Base-by-base conservation (phyloP, 1,140 invertebrate species). In the Belonocnema kinseyi region DNA sequence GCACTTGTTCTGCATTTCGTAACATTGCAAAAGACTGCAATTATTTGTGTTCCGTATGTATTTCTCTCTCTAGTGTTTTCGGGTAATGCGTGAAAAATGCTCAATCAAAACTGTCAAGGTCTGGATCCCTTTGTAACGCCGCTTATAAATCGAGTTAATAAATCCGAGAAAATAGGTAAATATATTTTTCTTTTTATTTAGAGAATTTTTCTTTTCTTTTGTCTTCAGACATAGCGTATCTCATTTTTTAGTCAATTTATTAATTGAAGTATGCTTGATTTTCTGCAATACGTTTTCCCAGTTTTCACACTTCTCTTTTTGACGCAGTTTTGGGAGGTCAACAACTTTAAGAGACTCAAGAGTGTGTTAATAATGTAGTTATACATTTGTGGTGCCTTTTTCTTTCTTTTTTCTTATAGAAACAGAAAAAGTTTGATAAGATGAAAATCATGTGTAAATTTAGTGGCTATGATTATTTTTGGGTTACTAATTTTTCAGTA, bases 271-370 rank as follows among this genome's bases (percentile, higher is more conserved):
- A n/a, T 14, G 33, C 1, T 66, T 8, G 1, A 6, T 46, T 33
- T 66, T 56, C n/a, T 21, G n/a, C 21, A 19, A 19, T 56, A 0
- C 21, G 0, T 19, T 17, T 56, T 4, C 21, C 17, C 10, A 17
- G 8, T 54, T 54, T 54, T 54, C 2, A 10, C 10, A 17, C 8
- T 54, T 16, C 16, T n/a, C 17, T 12, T 21, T 2, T 56, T 56
- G 54, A 56, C 54, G 21, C 54, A 56, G 12, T 66, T 66, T 66
- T 66, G 0, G 46, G 40, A 66, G 61, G 61, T 66, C 61, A 40
- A 21, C 3, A n/a, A 17, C 26, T 3, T 33, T 5, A 33, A 33
- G 26, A 33, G 26, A 26, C 26, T 26, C 26, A 5, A 33, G 26
- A 33, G 5, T 33, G 26, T 33, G 2, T 33, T 33, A 33, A 33